Base-by-base conservation (phyloP, 2,113 vertebrate genomes). In the Crotalus viridis region DNA sequence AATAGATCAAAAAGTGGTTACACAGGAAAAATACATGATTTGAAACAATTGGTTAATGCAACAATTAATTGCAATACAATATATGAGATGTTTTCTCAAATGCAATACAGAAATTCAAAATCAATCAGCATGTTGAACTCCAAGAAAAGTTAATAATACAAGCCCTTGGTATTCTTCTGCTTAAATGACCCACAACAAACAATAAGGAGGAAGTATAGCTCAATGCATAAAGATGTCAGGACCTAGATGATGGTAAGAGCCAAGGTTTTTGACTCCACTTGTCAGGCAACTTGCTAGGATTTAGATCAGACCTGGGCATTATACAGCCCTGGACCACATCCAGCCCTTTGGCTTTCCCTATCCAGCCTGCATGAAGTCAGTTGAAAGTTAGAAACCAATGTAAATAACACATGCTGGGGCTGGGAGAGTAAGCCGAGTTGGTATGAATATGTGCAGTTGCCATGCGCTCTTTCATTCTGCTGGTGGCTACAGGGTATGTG, bases 131-230 rank as follows among this genome's bases (percentile, higher is more conserved):
- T n/a, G 10, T 13, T 69, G 26, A 64, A 28, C 59, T 64, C 26
- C 26, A 33, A 28, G 12, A 33, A 33, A 74, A 33, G 95, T 96
- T 94, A 96, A 96, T 96, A 96, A 97, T 96, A 95, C 93, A 96
- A 95, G 89, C 93, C 56, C 95, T 85, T 93, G 93, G 93, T 95
- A 91, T 95, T 96, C 94, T 96, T 92, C 94, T 3, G 87, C 96
- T 96, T 90, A 51, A 95, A 86, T 17, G 85, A 64, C 2, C 91
- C 89, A 91, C 94, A 74, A 87, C 91, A 95, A 33, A 15, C 92
- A 88, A 91, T 94, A 87, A 87, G 92, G 93, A 94, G 43, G 87
- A 0, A 1, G 0, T 46, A 13, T 0, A 0, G 94, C 96, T 92
- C 94, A 0, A 94, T 10, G 93, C 93, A 51, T 55, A 0, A 57